These are phyloP conservation scores for Heliconius himera DNA, from an alignment of 1,140 invertebrate species.

Conservation along the genomic window DNA sequence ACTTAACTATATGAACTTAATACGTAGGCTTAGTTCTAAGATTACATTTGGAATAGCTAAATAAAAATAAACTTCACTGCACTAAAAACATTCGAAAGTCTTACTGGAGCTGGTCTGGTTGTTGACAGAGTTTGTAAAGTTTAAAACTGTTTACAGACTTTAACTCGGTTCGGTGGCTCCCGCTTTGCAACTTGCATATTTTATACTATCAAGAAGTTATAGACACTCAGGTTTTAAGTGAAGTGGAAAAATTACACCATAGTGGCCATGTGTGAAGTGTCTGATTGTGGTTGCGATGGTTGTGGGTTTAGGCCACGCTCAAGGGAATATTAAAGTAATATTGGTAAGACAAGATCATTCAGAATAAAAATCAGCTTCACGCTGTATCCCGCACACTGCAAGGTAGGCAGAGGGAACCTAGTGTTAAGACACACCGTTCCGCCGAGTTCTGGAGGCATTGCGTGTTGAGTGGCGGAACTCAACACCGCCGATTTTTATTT, in stretches of 20 bases:
- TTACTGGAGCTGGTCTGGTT: neutral
- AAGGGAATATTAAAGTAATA: too few relatives aligned
- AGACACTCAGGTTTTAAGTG: neutral
- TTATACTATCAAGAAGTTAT: constrained; percentile 7
- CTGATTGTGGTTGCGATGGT: too few relatives aligned
- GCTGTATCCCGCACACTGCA: too few relatives aligned
- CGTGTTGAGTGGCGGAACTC: too few relatives aligned
- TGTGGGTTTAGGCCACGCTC: too few relatives aligned
- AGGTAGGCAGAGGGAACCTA: too few relatives aligned
- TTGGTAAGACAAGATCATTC: too few relatives aligned
- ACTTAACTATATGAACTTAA: neutral
- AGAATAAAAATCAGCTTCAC: too few relatives aligned
- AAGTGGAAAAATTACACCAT: neutral
- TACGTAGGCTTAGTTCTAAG: neutral
- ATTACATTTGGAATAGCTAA: neutral
- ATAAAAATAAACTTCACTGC: neutral
- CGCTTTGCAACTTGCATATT: neutral
- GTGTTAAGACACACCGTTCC: too few relatives aligned
- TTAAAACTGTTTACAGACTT: constrained; percentile 6
- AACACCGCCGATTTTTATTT: too few relatives aligned
- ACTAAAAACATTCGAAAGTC: neutral
- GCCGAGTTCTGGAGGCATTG: too few relatives aligned
- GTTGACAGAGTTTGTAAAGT: neutral
- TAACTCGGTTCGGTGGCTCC: neutral
- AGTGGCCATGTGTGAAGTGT: too few relatives aligned